phyloP scores from a whole-genome alignment of 2,888 invertebrate species.

The Hydrotaea diabolus region DNA sequence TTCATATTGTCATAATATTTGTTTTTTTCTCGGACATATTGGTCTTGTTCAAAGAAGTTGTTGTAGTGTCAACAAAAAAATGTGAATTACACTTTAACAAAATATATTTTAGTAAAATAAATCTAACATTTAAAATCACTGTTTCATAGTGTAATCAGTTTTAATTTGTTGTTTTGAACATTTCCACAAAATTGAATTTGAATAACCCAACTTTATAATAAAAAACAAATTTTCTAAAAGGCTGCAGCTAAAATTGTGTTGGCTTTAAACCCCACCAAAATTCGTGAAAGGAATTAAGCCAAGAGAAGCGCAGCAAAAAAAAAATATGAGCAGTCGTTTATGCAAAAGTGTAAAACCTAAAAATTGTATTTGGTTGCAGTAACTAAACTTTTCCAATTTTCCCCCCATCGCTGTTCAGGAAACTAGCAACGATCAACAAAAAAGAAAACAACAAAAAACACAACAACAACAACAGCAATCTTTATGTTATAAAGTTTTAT shows the following conservation, averaged over 20 bases:
- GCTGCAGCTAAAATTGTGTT: conserved; percentile 47
- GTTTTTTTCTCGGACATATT: too few species aligned
- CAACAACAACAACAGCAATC: conserved; percentile 49
- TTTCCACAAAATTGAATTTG: conserved; percentile 34
- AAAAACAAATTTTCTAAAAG: conserved; percentile 23
- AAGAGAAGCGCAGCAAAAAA: conserved; percentile 16
- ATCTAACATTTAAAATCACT: background rate
- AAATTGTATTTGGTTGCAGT: conserved; percentile 55
- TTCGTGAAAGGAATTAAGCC: conserved; percentile 24
- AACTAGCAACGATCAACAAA: conserved; percentile 7
- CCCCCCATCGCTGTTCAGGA: background rate
- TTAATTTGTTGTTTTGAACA: background rate
- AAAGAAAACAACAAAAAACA: conserved; percentile 20
- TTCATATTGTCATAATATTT: too few species aligned
- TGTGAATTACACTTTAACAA: too few species aligned
- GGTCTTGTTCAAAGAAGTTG: too few species aligned
- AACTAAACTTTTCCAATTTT: conserved; percentile 50
- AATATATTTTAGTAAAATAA: too few species aligned
- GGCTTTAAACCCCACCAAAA: conserved; percentile 41
- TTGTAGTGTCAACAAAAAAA: too few species aligned
- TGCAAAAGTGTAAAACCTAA: conserved; percentile 60
- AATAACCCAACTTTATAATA: conserved; percentile 20
- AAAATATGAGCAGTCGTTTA: conserved; percentile 44
- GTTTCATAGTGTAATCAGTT: background rate
- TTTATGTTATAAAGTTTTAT: conserved; percentile 59